Base-by-base conservation (phyloP, 2,113 vertebrate genomes). In the Dermatemys mawii region DNA sequence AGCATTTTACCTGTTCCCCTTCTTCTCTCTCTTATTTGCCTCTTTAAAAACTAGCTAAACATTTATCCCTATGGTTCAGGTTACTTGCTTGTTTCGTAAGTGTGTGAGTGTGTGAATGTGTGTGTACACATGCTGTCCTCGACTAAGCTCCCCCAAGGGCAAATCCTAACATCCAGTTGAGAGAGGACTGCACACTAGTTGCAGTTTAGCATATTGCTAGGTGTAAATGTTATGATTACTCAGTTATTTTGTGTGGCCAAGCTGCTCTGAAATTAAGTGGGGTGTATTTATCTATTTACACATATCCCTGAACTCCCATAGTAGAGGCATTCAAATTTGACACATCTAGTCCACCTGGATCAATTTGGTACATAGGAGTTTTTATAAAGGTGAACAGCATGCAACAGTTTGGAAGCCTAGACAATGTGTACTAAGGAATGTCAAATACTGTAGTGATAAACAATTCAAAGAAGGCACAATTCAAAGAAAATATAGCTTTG, bases 221-320 rank as follows among this genome's bases (percentile, higher is more conserved):
- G 2, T 51, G 38, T 11, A 1, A 1, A 75, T 75, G 44, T 27
- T 75, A 26, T 75, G 70, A 41, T 75, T 75, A 44, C 21, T 44
- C 38, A 83, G 6, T 2, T 2, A 49, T 90, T 76, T 44, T 14
- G 26, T 26, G 70, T 89, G 84, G 24, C 32, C 22, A n/a, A 32
- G 84, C 12, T 38, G 22, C 57, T 83, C 54, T 90, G 73, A 95
- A 94, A 88, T 1, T 73, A 8, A 76, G 21, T 29, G 35, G 46
- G 44, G 46, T 24, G 8, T 67, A 29, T 5, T 12, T 89, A 35
- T 38, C 11, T 48, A n/a, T 22, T 5, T 27, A 90, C 44, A 44
- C 0, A 0, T 51, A 27, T n/a, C 1, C 21, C n/a, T 44, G 70
- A 75, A 12, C 11, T 24, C 38, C 5, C 53, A 84, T 5, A 81